Evolutionary conservation across 2,113 vertebrate species (phyloP).

Genomic region (Tetrax tetrax): DNA sequence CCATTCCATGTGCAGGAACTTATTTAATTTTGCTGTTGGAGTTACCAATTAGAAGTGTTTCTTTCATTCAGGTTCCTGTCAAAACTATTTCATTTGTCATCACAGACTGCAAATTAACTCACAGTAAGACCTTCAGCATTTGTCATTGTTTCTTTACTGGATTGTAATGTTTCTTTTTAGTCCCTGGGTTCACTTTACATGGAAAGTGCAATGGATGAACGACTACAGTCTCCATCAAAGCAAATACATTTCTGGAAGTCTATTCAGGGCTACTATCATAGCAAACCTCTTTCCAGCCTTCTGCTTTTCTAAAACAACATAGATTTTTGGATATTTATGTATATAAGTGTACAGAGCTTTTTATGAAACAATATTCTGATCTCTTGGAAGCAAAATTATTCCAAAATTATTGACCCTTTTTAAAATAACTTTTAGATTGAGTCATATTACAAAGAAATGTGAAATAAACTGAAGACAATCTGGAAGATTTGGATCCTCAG

Average conservation of each 20-base stretch:
- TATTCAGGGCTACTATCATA: neutral
- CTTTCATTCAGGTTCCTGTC: neutral
- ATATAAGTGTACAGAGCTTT: neutral
- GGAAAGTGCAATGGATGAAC: neutral
- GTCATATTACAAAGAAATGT: neutral
- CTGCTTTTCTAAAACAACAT: neutral
- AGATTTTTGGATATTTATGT: neutral
- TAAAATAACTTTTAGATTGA: neutral
- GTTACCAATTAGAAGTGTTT: neutral
- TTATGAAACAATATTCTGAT: neutral
- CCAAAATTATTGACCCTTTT: neutral
- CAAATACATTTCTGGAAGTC: neutral
- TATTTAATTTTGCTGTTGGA: neutral
- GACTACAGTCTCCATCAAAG: neutral
- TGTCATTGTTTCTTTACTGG: neutral
- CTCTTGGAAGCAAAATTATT: neutral
- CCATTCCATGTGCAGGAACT: neutral
- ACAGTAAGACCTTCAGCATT: neutral
- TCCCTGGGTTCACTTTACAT: neutral
- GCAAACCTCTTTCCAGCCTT: neutral
- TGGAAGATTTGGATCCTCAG: neutral
- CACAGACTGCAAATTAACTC: neutral
- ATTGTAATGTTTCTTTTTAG: neutral
- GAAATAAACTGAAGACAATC: neutral
- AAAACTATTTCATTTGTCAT: neutral